Base-by-base conservation (phyloP, 2,888 invertebrate species). In the Caenorhabditis sp. region DNA sequence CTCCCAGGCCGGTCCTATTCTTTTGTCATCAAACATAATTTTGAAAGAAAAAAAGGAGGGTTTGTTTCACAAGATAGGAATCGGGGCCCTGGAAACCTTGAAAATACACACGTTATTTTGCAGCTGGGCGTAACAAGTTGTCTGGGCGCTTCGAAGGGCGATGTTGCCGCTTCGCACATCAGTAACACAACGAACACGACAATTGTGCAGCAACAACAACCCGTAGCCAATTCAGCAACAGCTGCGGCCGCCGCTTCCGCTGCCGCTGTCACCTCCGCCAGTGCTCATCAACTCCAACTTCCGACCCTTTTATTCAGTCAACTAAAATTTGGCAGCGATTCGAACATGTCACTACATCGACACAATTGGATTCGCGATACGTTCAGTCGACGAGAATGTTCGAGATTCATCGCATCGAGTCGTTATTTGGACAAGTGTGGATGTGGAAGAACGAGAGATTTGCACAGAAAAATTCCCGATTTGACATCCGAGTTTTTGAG, bases 381-480 rank as follows among this genome's bases (percentile, higher is more conserved):
- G 82, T 95, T 97, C 90, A 93, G 93, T 89, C 95, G 95, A 89
- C 90, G 96, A 83, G 96, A 96, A 90, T 97, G 97, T 90, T 73
- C 76, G 24, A 64, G 78, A 26, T 85, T 85, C 62, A 74, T 85
- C 27, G 66, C 84, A 19, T 81, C 82, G 1, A 79, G 67, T 59
- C 76, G 77, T 23, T 83, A 85, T 62, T 60, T 77, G 0, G 71
- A 79, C 17, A 85, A 85, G 77, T 84, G 85, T 68, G 85, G 84
- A 10, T 85, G 85, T 64, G 85, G 85, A 37, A 65, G 84, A 36
- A 59, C 69, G 10, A 63, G 69, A 10, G 64, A 67, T 17, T 69
- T 66, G 5, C 84, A 84, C 55, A 61, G 76, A 27, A 68, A 80
- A 23, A 73, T 83, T 65, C 75, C 74, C 12, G 51, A 67, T 31